Evolutionary conservation across 2,888 invertebrate species (phyloP).

Genomic region (Aplocera efformata): DNA sequence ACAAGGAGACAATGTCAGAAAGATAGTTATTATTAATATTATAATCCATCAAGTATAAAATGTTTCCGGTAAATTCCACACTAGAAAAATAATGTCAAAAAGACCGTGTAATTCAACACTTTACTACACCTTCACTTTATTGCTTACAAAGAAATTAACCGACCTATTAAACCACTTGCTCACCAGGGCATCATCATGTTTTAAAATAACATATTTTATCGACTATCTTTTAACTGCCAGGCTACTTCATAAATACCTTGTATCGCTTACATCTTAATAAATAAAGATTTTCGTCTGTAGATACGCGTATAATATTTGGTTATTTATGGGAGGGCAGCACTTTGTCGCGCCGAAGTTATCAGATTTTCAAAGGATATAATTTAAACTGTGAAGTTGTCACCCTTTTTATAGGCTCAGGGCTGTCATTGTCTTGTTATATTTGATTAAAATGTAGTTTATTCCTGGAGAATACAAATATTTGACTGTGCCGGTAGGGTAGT

Average conservation of each 20-base stretch:
- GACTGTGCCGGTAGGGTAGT: no score
- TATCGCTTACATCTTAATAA: constrained; percentile 70
- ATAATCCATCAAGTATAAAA: no score
- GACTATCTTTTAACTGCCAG: constrained; percentile 57
- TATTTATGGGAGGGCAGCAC: constrained; percentile 55
- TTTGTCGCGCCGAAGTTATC: constrained; percentile 61
- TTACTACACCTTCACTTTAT: not conserved
- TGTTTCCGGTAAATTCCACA: no score
- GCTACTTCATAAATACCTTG: constrained; percentile 59
- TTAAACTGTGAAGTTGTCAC: constrained; percentile 61
- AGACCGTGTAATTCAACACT: constrained; percentile 7
- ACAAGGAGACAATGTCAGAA: no score
- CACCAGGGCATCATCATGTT: constrained; percentile 30
- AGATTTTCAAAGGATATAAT: constrained; percentile 61
- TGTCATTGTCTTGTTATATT: constrained; percentile 23
- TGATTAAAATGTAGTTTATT: no score
- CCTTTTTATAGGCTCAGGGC: constrained; percentile 40
- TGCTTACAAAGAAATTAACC: constrained; percentile 13
- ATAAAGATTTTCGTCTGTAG: constrained; percentile 62
- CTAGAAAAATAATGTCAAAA: not conserved
- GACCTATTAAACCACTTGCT: constrained; percentile 12
- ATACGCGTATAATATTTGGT: constrained; percentile 61
- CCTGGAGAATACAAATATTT: no score
- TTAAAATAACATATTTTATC: constrained; percentile 46
- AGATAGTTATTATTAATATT: no score